Evolutionary conservation across 2,113 vertebrate species (phyloP).

Genomic region (Enhydra lutris): DNA sequence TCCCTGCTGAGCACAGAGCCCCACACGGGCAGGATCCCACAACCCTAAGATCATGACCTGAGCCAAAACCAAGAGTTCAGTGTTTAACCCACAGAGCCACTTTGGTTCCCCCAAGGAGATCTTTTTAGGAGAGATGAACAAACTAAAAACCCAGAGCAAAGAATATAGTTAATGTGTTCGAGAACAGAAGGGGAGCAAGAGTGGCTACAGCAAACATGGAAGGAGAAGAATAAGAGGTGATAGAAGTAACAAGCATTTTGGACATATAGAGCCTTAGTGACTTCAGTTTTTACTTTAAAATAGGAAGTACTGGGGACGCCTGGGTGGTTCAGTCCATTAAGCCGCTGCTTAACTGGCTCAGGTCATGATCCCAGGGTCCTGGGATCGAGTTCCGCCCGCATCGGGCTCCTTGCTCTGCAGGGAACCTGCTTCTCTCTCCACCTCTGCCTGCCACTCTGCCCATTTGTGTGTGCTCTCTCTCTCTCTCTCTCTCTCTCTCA

Average conservation of each 20-base stretch:
- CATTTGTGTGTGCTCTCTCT: too few relatives aligned
- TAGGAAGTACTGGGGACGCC: neutral
- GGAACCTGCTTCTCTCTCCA: too few relatives aligned
- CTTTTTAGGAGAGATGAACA: neutral
- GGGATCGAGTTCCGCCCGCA: too few relatives aligned
- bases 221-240: neutral
- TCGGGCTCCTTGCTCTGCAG: too few relatives aligned
- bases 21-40: neutral
- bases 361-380: too few relatives aligned
- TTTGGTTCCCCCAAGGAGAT: neutral
- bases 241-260: neutral
- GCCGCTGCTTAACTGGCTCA: too few relatives aligned
- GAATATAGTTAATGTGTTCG: neutral
- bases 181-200: neutral
- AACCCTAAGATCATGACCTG: neutral
- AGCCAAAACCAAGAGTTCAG: neutral
- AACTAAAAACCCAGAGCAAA: neutral
- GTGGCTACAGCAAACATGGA: neutral
- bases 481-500: too few relatives aligned
- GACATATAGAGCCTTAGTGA: neutral
- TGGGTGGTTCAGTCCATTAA: too few relatives aligned
- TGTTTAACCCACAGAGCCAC: neutral
- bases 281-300: neutral
- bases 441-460: too few relatives aligned
- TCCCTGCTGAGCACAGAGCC: neutral